Base-by-base conservation (phyloP, 2,113 vertebrate genomes). In the Pogonocichla stellata region DNA sequence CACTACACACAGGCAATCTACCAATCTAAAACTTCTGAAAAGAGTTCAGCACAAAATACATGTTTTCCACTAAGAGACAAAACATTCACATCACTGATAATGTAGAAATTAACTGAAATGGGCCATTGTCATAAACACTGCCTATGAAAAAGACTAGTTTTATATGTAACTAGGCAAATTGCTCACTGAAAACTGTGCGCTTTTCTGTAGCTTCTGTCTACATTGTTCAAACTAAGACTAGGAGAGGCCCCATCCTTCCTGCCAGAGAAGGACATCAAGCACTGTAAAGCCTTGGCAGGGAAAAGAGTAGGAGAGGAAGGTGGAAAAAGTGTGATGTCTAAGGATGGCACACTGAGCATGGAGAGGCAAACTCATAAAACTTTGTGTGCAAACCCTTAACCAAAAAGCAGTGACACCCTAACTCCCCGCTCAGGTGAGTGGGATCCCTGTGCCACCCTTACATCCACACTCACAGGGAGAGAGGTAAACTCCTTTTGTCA, bases 401-500 rank as follows among this genome's bases (percentile, higher is more conserved):
- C 14, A 71, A 91, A 66, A 29, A 58, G 16, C 29, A 42, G 20
- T 6, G 34, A 58, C 25, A 51, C 6, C 2, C 0, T 8, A 60
- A 57, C 17, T 42, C 60, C 38, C 53, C 56, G 38, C 19, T 62
- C 0, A 0, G 6, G 31, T 26, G 19, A 77, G 23, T 7, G 0
- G 0, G 33, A 33, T 31, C 5, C 47, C 31, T 18, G 53, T 4
- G 1, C 22, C n/a, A 53, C 29, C 10, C n/a, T 58, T 13, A 66
- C 10, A 33, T 24, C 43, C 56, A 14, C 1, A 2, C 3, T 11
- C 38, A 43, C 26, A 84, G 14, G 9, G 23, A 80, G 4, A 60
- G 18, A 40, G 8, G 38, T 43, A 24, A 50, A 33, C 12, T 45
- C 24, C n/a, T 65, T 54, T 12, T 36, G 62, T 36, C 23, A 14